These are phyloP conservation scores for Nemapogon koenigi DNA, from an alignment of 2,888 invertebrate species.

Conservation along the genomic window DNA sequence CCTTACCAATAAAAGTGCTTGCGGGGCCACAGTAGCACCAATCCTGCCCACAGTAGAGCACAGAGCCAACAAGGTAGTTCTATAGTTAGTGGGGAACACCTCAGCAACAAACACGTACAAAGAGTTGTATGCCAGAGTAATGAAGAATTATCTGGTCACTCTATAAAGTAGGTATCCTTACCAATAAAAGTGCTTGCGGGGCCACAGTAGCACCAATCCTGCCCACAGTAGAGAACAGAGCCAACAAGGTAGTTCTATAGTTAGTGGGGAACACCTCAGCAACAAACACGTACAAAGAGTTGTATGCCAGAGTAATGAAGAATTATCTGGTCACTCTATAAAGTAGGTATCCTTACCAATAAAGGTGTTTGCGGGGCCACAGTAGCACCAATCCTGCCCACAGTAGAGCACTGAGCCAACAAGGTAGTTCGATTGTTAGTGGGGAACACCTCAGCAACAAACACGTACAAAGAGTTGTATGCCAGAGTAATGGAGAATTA, in stretches of 20 bases:
- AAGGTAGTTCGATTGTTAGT: constrained; percentile 69
- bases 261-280: constrained; percentile 75
- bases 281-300: constrained; percentile 71
- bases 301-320: constrained; percentile 72
- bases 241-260: constrained; percentile 69
- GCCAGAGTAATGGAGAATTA: constrained; percentile 72
- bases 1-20: constrained; percentile 70
- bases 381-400: constrained; percentile 72
- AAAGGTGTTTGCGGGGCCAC: constrained; percentile 71
- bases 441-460: constrained; percentile 74
- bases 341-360: constrained; percentile 62
- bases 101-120: constrained; percentile 73
- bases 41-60: constrained; percentile 72
- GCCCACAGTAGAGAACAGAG: constrained; percentile 72
- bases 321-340: too few species aligned
- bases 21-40: constrained; percentile 71
- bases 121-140: constrained; percentile 70
- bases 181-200: constrained; percentile 71
- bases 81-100: constrained; percentile 70
- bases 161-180: too few species aligned
- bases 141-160: too few species aligned
- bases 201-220: constrained; percentile 71
- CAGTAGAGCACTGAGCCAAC: constrained; percentile 68
- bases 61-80: constrained; percentile 68
- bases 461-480: constrained; percentile 70